phyloP scores from a whole-genome alignment of 2,888 invertebrate species.

The Parnassius glacialis region DNA sequence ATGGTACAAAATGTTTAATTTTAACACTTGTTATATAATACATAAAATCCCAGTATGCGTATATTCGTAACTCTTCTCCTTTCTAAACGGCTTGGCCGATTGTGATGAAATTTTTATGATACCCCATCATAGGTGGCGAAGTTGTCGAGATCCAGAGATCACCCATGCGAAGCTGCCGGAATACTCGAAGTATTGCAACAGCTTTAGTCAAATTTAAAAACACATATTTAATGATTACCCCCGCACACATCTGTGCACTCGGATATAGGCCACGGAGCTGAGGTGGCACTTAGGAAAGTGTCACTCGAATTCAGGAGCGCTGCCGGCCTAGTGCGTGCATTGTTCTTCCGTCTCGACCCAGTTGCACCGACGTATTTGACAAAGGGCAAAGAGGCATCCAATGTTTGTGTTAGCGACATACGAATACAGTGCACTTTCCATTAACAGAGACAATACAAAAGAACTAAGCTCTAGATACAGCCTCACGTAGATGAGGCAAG shows the following conservation, averaged over 20 bases:
- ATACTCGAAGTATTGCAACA: too few relatives aligned
- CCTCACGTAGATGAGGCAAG: constrained; percentile 8
- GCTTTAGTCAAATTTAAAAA: too few relatives aligned
- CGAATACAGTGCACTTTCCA: constrained; percentile 25
- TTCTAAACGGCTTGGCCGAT: too few relatives aligned
- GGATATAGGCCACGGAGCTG: neutral
- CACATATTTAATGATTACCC: too few relatives aligned
- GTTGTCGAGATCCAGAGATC: too few relatives aligned
- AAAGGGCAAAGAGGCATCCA: constrained; percentile 8
- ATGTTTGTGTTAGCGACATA: constrained; percentile 17
- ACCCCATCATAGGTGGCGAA: too few relatives aligned
- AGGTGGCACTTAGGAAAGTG: constrained; percentile 13
- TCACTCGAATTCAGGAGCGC: constrained; percentile 24
- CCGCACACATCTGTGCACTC: neutral
- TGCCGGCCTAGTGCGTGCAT: constrained; percentile 9
- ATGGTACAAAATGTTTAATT: too few relatives aligned
- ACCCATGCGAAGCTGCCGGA: too few relatives aligned
- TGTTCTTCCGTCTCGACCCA: constrained; percentile 27
- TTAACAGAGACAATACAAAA: constrained; percentile 17
- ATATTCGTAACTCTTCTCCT: too few relatives aligned
- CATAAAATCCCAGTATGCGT: too few relatives aligned
- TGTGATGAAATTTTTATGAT: too few relatives aligned
- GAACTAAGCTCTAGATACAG: neutral
- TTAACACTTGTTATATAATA: too few relatives aligned
- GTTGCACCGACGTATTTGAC: constrained; percentile 22